Conservation (phyloP, 2,888 invertebrate genomes). For the Drosophila melanosoma region DNA sequence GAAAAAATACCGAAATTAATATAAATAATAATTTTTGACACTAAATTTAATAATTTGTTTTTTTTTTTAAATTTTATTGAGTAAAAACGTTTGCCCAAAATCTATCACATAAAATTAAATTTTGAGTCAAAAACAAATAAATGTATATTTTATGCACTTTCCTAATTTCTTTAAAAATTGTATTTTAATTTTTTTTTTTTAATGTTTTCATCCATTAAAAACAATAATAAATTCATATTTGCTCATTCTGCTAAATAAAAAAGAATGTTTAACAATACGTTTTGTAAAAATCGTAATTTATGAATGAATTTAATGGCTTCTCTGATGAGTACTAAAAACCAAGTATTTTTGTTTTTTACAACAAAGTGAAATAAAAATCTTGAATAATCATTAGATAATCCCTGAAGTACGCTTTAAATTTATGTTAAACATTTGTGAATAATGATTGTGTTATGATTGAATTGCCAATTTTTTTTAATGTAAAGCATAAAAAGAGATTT, state of each 20-base stretch:
- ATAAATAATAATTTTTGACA: neutral
- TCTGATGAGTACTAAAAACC: neutral
- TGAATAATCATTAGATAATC: neutral
- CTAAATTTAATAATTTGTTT: neutral
- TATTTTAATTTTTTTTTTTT: neutral
- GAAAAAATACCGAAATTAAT: neutral
- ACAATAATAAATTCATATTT: neutral
- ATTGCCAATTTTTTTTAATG: neutral
- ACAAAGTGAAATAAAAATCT: neutral
- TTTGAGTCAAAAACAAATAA: neutral
- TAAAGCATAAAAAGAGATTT: neutral
- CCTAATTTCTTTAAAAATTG: neutral
- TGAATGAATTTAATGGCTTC: neutral
- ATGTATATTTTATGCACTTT: neutral
- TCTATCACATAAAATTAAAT: neutral
- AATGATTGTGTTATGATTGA: neutral
- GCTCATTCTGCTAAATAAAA: neutral
- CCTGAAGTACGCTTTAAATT: neutral
- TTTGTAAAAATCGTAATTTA: neutral
- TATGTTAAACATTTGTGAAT: neutral
- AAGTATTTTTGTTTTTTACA: neutral
- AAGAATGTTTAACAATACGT: neutral
- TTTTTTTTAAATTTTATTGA: neutral
- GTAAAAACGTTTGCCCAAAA: neutral
- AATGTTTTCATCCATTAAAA: neutral